These are phyloP conservation scores for Ophiodon elongatus DNA, from an alignment of 2,113 vertebrate species.

Conservation along the genomic window DNA sequence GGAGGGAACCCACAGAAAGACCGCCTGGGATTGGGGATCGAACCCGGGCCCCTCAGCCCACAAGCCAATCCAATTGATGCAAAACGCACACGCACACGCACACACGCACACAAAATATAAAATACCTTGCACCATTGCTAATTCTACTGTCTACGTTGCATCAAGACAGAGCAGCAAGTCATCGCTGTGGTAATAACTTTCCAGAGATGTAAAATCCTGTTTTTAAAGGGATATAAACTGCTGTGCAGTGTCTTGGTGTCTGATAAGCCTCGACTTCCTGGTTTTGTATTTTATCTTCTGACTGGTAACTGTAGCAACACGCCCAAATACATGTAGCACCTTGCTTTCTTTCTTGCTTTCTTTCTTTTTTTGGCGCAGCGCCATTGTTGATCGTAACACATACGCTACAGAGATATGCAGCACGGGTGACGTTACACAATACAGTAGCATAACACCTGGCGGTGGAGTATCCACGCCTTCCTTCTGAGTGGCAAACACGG, in stretches of 20 bases:
- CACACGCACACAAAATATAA: neutral
- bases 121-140: neutral
- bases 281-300: neutral
- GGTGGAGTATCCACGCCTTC: neutral
- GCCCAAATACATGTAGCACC: neutral
- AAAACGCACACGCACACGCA: neutral
- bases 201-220: neutral
- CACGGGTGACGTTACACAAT: neutral
- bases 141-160: neutral
- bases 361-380: neutral
- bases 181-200: neutral
- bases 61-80: neutral
- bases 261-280: neutral
- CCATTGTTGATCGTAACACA: neutral
- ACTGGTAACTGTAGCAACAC: neutral
- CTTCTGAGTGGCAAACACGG: conserved; percentile 11
- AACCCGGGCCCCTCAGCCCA: too few relatives aligned
- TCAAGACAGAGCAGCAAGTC: neutral
- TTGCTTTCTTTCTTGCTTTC: too few relatives aligned
- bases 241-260: neutral
- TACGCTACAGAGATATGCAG: neutral
- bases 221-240: conserved; percentile 4
- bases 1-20: too few relatives aligned
- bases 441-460: neutral
- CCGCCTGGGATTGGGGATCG: too few relatives aligned